Percentiles rank a stretch among this genome's conserved stretches.
These are phyloP conservation scores for Elanus axillaris DNA, from an alignment of 2,113 vertebrate genomes.

Conservation along the genomic window DNA sequence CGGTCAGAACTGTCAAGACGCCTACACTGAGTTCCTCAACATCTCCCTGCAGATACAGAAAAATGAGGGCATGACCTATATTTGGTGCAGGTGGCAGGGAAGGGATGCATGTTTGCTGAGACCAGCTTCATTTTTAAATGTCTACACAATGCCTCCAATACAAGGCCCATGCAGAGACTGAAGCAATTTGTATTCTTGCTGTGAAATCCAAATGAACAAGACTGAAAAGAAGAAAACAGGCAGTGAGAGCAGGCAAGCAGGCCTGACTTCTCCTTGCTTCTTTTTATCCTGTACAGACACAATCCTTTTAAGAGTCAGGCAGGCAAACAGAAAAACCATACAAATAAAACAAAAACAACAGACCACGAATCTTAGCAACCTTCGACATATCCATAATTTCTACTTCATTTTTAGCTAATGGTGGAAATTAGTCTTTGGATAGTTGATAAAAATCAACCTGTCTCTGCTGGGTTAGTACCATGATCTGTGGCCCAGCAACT, in stretches of 20 bases:
- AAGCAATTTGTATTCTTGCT: background rate
- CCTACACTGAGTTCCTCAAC: background rate
- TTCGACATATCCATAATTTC: slow-evolving; percentile 59
- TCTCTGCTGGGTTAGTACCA: slow-evolving; percentile 64
- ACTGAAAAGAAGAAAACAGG: background rate
- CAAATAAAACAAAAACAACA: slow-evolving; percentile 31
- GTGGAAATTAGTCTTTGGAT: slow-evolving; percentile 73
- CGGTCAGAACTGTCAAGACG: background rate
- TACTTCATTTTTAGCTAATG: slow-evolving; percentile 69
- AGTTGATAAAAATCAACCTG: slow-evolving; percentile 75
- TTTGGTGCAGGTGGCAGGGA: background rate
- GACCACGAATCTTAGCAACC: slow-evolving; percentile 4
- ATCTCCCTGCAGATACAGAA: background rate
- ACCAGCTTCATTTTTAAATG: background rate
- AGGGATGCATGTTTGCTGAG: background rate
- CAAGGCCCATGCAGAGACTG: background rate
- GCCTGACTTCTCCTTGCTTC: background rate
- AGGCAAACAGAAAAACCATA: slow-evolving; percentile 5
- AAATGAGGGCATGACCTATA: background rate
- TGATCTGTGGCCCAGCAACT: slow-evolving; percentile 71
- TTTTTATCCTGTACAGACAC: background rate
- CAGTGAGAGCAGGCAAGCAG: background rate
- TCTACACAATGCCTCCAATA: background rate
- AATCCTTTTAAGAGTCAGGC: background rate
- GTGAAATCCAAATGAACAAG: background rate